These are phyloP conservation scores for Anarrhichthys ocellatus DNA, from an alignment of 2,113 vertebrate genomes.

Conservation along the genomic window DNA sequence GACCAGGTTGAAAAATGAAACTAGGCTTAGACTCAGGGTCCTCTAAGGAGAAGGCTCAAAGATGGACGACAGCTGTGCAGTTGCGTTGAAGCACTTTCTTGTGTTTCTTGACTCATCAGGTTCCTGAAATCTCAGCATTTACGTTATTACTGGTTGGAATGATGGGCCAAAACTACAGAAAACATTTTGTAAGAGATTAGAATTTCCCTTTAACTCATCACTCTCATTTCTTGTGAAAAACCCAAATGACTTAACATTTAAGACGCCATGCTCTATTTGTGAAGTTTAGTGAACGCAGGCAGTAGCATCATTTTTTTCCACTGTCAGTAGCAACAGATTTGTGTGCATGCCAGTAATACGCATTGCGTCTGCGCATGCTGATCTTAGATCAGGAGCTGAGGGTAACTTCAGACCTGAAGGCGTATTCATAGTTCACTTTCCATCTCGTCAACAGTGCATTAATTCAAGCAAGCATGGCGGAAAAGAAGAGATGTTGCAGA, in stretches of 20 bases:
- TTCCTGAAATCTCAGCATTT: not conserved
- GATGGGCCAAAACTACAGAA: not conserved
- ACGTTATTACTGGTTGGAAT: not conserved
- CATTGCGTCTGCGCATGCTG: constrained; percentile 31
- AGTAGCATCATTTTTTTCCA: not conserved
- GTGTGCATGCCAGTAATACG: constrained; percentile 17
- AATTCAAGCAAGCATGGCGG: constrained; percentile 69
- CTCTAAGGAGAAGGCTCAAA: not conserved
- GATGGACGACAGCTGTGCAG: not conserved
- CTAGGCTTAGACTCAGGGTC: not conserved
- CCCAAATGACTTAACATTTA: not conserved
- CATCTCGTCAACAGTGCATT: constrained; percentile 62
- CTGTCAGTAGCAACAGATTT: not conserved
- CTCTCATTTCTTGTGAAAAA: not conserved
- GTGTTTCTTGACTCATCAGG: not conserved
- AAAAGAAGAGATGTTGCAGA: constrained; percentile 45
- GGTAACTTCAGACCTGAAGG: constrained; percentile 64
- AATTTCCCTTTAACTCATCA: not conserved
- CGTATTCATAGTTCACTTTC: constrained; percentile 67
- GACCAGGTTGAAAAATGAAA: not conserved
- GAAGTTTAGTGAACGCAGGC: constrained; percentile 5
- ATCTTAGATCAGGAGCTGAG: constrained; percentile 57
- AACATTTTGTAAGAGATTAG: not conserved
- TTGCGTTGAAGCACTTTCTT: not conserved
- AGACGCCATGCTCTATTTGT: not conserved